Evolutionary conservation across 2,113 vertebrate species (phyloP), one percentile per base, ranked within the genome.

Genomic region (Pipra filicauda): DNA sequence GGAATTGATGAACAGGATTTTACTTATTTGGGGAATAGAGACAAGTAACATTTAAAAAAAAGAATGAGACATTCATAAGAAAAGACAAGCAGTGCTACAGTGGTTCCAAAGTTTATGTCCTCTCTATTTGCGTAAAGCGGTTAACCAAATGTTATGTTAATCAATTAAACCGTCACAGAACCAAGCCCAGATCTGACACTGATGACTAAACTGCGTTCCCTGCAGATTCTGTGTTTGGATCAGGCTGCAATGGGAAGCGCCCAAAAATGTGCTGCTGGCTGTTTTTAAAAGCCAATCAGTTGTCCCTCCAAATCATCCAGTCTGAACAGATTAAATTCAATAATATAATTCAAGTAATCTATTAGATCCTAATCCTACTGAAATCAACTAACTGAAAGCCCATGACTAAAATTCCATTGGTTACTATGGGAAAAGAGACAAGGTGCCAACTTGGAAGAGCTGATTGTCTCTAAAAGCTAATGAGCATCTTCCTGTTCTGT

Each of bases 401-500:
- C 64, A 20, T 18, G 8, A 82, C 70, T 78, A 74, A 91, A 96
- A 91, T 89, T 80, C 84, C 84, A 64, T 57, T 59, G 90, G 52
- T 79, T 89, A 94, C 61, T 69, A 69, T n/a, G 74, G 70, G 66
- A 93, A 81, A 94, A 95, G 73, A 57, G 91, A 87, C 33, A 89
- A 89, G 48, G 73, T 89, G 70, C 39, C 57, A 93, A 65, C 66
- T 72, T 84, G 71, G 85, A 67, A 43, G 59, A 80, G 76, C 0
- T 81, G 23, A 77, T 80, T 83, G 33, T 80, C 79, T 91, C 65
- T 84, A 67, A 81, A 77, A 91, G 35, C 48, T 89, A 95, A 95
- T 4, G 1, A 88, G 75, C 33, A 86, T 81, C 76, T 91, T 96
- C 73, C 86, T 95, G 90, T 78, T 93, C 83, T 1, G 13, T 52